These are phyloP conservation scores for Scaptodrosophila lebanonensis DNA, from an alignment of 1,140 invertebrate species.

Conservation along the genomic window DNA sequence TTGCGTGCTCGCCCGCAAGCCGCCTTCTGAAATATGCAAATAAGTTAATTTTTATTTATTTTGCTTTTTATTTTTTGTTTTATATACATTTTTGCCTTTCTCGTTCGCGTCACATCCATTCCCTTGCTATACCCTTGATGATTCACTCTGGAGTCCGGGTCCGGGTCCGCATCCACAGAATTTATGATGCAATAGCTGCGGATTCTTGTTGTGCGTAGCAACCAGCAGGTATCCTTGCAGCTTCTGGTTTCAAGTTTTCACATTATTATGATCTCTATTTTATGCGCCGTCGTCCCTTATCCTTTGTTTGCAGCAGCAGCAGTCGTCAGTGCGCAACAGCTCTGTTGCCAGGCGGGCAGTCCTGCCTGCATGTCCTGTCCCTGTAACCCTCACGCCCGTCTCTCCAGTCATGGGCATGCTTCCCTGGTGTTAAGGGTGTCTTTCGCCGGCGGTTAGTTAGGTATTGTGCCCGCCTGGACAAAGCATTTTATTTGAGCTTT, in stretches of 20 bases:
- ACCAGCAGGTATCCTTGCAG: constrained; percentile 56
- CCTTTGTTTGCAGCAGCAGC: constrained; percentile 30
- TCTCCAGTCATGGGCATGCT: constrained; percentile 57
- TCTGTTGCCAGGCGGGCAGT: constrained; percentile 10
- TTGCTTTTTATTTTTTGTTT: constrained; percentile 31
- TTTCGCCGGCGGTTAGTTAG: constrained; percentile 64
- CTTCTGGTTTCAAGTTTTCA: constrained; percentile 69
- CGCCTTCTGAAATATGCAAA: constrained; percentile 65
- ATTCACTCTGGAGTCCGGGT: constrained; percentile 38
- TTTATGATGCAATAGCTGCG: constrained; percentile 69
- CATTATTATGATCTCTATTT: constrained; percentile 67
- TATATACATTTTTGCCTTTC: background rate
- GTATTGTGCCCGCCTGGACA: constrained; percentile 53
- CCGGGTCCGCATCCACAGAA: constrained; percentile 46
- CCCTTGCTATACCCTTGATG: constrained; percentile 17
- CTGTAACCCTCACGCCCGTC: constrained; percentile 35
- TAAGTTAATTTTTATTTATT: constrained; percentile 71
- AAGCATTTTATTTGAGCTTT: constrained; percentile 73
- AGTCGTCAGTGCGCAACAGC: constrained; percentile 38
- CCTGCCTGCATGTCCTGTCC: no score
- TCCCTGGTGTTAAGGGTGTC: constrained; percentile 62
- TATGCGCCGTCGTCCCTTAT: constrained; percentile 35
- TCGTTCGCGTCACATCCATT: background rate
- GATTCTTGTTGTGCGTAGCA: constrained; percentile 37
- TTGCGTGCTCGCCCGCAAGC: constrained; percentile 23